Evolutionary conservation across 2,888 invertebrate genomes (phyloP).

Genomic region (Volucella zonaria): DNA sequence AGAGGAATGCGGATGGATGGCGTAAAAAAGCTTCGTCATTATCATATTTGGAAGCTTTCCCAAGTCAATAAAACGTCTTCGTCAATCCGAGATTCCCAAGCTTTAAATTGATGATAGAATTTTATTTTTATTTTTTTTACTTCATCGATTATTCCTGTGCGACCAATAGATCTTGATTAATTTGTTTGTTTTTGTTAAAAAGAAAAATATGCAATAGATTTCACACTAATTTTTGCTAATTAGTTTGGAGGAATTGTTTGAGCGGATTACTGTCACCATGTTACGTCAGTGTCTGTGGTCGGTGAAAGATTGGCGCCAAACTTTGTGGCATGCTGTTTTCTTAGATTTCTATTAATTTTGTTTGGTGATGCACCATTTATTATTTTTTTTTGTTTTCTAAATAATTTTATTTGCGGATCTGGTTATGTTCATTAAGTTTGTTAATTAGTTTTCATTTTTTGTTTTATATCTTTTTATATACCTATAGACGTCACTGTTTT

Average conservation of each 20-base stretch:
- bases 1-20: constrained; percentile 62
- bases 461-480: not conserved
- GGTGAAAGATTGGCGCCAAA: not conserved
- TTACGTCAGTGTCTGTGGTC: constrained; percentile 3
- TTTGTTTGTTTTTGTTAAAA: not conserved
- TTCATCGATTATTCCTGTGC: not conserved
- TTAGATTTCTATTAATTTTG: not conserved
- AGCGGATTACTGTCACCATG: constrained; percentile 34
- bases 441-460: not conserved
- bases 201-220: constrained; percentile 11
- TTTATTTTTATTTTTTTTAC: constrained; percentile 1
- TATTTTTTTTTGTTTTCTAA: too few species aligned
- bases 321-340: not conserved
- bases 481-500: not conserved
- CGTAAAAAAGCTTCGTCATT: constrained; percentile 14
- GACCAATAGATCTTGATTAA: constrained; percentile 1
- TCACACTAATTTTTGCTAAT: constrained; percentile 15
- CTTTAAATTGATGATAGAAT: constrained; percentile 19
- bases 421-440: too few species aligned
- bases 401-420: too few species aligned
- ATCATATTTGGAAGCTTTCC: constrained; percentile 24
- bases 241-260: constrained; percentile 18
- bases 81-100: constrained; percentile 21
- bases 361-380: not conserved
- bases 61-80: not conserved